Conservation (phyloP, 1,140 invertebrate genomes). For the Aplysia californica region DNA sequence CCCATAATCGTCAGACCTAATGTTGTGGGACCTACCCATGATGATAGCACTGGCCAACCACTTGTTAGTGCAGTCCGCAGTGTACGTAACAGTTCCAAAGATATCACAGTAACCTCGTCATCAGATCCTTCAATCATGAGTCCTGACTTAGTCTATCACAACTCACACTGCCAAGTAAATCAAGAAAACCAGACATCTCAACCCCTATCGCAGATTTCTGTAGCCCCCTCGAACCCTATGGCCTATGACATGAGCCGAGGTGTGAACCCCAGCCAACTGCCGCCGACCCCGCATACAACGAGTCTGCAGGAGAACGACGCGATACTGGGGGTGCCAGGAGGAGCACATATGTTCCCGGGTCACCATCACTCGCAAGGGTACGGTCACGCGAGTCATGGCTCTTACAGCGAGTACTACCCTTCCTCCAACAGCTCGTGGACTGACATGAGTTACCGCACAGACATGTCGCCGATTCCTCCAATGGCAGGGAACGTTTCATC, state of each 20-base stretch:
- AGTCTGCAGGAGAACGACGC: no score
- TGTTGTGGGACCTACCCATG: no score
- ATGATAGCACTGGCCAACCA: no score
- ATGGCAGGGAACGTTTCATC: neutral
- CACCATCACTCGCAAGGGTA: neutral
- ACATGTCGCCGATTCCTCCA: constrained; percentile 5
- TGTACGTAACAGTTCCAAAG: neutral
- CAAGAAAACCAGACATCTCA: constrained; percentile 5
- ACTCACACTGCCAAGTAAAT: neutral
- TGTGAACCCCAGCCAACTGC: neutral
- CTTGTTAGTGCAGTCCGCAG: neutral
- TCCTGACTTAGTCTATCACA: neutral
- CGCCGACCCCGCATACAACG: neutral
- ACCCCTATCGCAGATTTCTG: neutral
- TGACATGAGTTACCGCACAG: neutral
- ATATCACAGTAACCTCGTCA: neutral
- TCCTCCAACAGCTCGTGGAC: constrained; percentile 9
- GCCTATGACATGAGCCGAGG: neutral
- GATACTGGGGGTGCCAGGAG: constrained; percentile 10
- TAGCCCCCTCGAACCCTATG: constrained; percentile 8
- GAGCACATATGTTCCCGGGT: neutral
- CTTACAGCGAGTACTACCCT: constrained; percentile 17
- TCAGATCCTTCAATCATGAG: neutral
- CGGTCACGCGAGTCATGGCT: no score
- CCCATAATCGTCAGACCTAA: no score